Conservation (phyloP, 2,113 vertebrate species). For the Rhinolophus sinicus region DNA sequence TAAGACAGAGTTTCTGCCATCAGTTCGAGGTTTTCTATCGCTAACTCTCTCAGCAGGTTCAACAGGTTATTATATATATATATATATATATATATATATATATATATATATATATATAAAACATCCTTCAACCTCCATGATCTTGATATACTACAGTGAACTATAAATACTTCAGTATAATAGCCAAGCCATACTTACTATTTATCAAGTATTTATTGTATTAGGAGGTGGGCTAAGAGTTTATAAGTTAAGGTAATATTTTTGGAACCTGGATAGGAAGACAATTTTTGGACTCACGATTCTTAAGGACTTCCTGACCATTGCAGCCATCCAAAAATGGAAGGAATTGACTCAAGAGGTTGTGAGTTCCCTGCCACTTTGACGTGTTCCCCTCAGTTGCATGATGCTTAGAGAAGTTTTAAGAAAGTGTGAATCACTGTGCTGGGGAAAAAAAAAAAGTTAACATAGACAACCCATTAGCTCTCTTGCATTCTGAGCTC, state of each 20-base stretch:
- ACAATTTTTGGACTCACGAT: not conserved
- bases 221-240: not conserved
- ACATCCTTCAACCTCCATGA: not conserved
- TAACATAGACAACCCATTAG: not conserved
- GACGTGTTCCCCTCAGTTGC: not conserved
- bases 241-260: not conserved
- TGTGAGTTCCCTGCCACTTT: not conserved
- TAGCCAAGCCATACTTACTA: not conserved
- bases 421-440: not conserved
- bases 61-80: too few species aligned
- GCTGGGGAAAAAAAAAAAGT: not conserved
- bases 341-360: not conserved
- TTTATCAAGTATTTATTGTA: not conserved
- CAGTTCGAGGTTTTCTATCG: not conserved
- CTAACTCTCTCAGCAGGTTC: not conserved
- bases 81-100: too few species aligned
- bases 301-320: conserved; percentile 11
- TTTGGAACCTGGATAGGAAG: not conserved
- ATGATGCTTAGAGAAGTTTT: not conserved
- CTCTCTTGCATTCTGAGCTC: not conserved
- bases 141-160: not conserved
- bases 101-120: not conserved
- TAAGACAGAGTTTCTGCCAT: not conserved
- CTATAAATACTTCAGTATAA: not conserved
- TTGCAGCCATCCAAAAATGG: not conserved